A percentile compares a stretch with the other conserved stretches of the same genome.
Conservation (phyloP, 2,113 vertebrate species). For the Promerops cafer region DNA sequence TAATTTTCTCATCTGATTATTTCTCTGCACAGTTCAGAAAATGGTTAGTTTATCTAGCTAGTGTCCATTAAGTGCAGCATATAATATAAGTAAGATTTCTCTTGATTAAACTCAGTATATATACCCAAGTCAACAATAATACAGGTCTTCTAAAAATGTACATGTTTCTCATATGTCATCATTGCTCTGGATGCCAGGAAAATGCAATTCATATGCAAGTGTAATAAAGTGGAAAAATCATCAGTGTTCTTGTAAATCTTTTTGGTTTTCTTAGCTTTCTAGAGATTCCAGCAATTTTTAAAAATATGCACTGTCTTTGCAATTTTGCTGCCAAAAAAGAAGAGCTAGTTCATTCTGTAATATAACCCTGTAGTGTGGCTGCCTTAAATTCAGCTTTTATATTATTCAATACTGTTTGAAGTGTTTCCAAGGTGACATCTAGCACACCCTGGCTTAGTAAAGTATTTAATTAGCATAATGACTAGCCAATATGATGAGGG, state of each 20-base stretch:
- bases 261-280: not conserved
- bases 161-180: constrained; percentile 5
- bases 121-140: constrained; percentile 19
- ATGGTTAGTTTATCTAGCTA: constrained; percentile 23
- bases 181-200: constrained; percentile 22
- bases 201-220: constrained; percentile 15
- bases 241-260: not conserved
- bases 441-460: constrained; percentile 13
- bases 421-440: constrained; percentile 52
- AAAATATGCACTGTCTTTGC: constrained; percentile 13
- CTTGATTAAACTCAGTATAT: constrained; percentile 29
- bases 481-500: constrained; percentile 22
- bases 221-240: constrained; percentile 42
- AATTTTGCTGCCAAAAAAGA: constrained; percentile 43
- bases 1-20: constrained; percentile 20
- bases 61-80: not conserved
- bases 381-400: constrained; percentile 14
- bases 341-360: constrained; percentile 30
- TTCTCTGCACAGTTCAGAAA: constrained; percentile 39
- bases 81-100: not conserved
- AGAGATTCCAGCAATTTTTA: constrained; percentile 25
- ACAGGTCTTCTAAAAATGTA: constrained; percentile 49
- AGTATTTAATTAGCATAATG: constrained; percentile 65
- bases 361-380: not conserved
- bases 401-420: constrained; percentile 37